Percentiles rank a stretch among this genome's conserved stretches.
These are phyloP conservation scores for Cottus gobio DNA, from an alignment of 2,113 vertebrate species.

Conservation along the genomic window DNA sequence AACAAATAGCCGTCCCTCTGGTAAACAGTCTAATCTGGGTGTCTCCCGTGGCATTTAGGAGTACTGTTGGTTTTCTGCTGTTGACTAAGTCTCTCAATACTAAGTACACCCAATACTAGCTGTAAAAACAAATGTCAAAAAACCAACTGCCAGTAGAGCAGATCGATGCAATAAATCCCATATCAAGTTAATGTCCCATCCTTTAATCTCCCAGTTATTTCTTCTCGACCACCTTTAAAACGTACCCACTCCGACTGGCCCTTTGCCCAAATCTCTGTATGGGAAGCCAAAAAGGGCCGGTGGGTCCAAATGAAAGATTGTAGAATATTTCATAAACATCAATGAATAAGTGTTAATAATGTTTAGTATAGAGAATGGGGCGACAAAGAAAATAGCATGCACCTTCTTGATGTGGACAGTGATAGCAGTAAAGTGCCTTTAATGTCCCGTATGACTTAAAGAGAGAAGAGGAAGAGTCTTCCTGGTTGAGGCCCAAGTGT, in stretches of 20 bases:
- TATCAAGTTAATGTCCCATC: conserved; percentile 41
- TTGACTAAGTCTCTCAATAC: conserved; percentile 31
- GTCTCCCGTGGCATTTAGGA: conserved; percentile 32
- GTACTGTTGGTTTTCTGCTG: conserved; percentile 31
- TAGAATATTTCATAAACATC: conserved; percentile 56
- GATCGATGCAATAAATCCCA: conserved; percentile 72
- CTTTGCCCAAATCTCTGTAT: conserved; percentile 6
- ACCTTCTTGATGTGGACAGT: conserved; percentile 67
- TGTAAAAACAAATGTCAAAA: conserved; percentile 12
- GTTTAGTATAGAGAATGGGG: conserved; percentile 38
- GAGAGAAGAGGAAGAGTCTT: conserved; percentile 24
- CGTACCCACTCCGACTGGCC: neutral
- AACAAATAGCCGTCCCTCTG: neutral
- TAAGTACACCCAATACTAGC: conserved; percentile 13
- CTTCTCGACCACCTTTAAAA: conserved; percentile 21
- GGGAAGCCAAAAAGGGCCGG: neutral
- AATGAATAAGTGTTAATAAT: conserved; percentile 42
- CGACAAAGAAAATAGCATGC: conserved; percentile 32
- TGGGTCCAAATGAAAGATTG: conserved; percentile 50
- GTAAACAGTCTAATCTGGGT: conserved; percentile 12
- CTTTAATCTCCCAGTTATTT: conserved; percentile 15
- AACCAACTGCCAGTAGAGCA: conserved; percentile 46
- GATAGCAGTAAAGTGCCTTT: conserved; percentile 81
- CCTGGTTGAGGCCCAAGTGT: conserved; percentile 29
- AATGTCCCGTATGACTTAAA: conserved; percentile 65